These are phyloP conservation scores for Hystrix cristata DNA, from an alignment of 2,113 vertebrate genomes.

Conservation along the genomic window DNA sequence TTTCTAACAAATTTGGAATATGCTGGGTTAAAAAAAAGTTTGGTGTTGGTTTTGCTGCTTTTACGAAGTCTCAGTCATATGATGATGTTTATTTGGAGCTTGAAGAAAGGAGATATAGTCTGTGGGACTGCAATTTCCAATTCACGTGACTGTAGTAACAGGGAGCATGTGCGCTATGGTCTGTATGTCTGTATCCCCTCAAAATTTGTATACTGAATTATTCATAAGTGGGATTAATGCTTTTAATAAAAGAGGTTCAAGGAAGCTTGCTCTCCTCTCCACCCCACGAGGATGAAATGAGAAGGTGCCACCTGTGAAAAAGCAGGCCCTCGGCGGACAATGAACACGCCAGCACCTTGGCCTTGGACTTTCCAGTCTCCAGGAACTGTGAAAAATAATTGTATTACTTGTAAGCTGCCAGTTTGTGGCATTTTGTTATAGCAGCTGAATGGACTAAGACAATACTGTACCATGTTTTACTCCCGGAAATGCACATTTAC, in stretches of 20 bases:
- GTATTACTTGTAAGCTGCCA: background rate
- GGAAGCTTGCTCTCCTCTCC: background rate
- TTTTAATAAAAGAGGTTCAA: background rate
- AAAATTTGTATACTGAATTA: no score
- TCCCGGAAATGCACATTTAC: background rate
- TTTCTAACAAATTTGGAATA: background rate
- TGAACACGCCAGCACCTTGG: no score
- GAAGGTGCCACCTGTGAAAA: background rate
- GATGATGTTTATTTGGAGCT: background rate
- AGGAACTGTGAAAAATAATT: background rate
- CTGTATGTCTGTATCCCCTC: background rate
- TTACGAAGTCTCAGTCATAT: background rate
- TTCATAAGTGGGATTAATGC: background rate
- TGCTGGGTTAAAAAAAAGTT: background rate
- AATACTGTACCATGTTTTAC: background rate
- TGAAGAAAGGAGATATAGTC: background rate
- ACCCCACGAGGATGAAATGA: background rate
- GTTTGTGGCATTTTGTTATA: background rate
- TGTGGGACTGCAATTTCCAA: background rate
- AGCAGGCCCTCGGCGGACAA: background rate
- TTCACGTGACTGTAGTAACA: background rate
- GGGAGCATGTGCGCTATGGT: background rate
- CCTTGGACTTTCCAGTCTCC: background rate
- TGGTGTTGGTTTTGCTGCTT: constrained; percentile 8
- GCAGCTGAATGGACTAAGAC: background rate